Evolutionary conservation across 2,113 vertebrate species (phyloP).

Genomic region (Tachysurus fulvidraco): DNA sequence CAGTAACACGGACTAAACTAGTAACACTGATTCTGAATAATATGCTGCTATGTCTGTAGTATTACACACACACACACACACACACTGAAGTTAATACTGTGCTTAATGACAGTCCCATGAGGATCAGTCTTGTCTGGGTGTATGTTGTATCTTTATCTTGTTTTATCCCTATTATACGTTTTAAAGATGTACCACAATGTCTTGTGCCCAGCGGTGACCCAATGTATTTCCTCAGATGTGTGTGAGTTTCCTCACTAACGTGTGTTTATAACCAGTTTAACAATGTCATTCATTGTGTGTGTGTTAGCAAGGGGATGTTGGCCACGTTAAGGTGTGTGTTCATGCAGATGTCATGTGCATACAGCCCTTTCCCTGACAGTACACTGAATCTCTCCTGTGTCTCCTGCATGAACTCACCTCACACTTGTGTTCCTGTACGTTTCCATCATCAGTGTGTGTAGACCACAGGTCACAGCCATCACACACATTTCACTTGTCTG

Average conservation of each 20-base stretch:
- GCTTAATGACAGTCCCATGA: neutral
- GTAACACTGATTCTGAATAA: neutral
- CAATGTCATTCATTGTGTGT: slow-evolving; percentile 60
- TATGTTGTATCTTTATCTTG: slow-evolving; percentile 36
- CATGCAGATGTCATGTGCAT: slow-evolving; percentile 48
- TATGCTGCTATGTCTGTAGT: neutral
- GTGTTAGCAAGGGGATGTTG: slow-evolving; percentile 78
- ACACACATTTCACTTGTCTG: too few species aligned
- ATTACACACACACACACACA: neutral
- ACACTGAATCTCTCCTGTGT: neutral
- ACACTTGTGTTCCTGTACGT: slow-evolving; percentile 23
- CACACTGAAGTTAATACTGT: slow-evolving; percentile 17
- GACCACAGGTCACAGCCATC: too few species aligned
- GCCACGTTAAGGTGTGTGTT: slow-evolving; percentile 80
- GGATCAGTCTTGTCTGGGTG: slow-evolving; percentile 13
- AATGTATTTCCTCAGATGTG: neutral
- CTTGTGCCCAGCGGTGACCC: neutral
- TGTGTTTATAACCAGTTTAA: slow-evolving; percentile 38
- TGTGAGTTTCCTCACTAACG: slow-evolving; percentile 22
- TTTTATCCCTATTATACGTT: neutral
- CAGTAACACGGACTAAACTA: neutral
- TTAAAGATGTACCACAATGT: slow-evolving; percentile 18
- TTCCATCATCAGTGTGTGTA: neutral
- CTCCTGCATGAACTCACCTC: slow-evolving; percentile 11
- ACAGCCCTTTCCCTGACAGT: neutral